Evolutionary conservation across 2,888 invertebrate species (phyloP).

Genomic region (Serrognathus titanus): DNA sequence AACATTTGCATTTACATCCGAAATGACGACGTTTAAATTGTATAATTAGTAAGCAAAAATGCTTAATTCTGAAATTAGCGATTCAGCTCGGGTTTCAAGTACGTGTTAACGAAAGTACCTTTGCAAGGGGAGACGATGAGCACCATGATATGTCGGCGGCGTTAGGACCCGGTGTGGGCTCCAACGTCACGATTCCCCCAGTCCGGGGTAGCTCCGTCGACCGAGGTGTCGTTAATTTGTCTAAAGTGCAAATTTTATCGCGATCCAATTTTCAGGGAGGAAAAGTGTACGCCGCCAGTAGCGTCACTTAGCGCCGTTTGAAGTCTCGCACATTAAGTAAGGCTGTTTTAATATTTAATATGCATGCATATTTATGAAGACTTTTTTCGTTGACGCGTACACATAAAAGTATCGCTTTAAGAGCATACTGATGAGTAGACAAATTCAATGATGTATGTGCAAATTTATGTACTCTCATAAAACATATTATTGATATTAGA

Average conservation of each 20-base stretch:
- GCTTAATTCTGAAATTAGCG: background rate
- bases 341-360: conserved; percentile 46
- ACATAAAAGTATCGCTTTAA: conserved; percentile 23
- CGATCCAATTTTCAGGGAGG: conserved; percentile 36
- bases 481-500: no score
- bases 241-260: conserved; percentile 42
- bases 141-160: no score
- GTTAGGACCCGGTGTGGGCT: background rate
- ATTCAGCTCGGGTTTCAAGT: background rate
- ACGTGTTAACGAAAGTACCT: conserved; percentile 1
- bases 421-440: conserved; percentile 22
- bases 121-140: background rate
- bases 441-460: no score
- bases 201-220: conserved; percentile 22
- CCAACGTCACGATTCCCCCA: background rate
- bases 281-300: conserved; percentile 26
- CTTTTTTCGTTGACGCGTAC: conserved; percentile 34
- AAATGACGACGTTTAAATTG: no score
- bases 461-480: no score
- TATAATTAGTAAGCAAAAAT: no score
- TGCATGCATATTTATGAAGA: conserved; percentile 43
- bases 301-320: conserved; percentile 46
- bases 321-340: conserved; percentile 38
- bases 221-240: conserved; percentile 40
- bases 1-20: no score